A percentile compares a stretch with the other conserved stretches of the same genome.
phyloP scores from a whole-genome alignment of 2,113 vertebrate species.

The Mesocricetus auratus region DNA sequence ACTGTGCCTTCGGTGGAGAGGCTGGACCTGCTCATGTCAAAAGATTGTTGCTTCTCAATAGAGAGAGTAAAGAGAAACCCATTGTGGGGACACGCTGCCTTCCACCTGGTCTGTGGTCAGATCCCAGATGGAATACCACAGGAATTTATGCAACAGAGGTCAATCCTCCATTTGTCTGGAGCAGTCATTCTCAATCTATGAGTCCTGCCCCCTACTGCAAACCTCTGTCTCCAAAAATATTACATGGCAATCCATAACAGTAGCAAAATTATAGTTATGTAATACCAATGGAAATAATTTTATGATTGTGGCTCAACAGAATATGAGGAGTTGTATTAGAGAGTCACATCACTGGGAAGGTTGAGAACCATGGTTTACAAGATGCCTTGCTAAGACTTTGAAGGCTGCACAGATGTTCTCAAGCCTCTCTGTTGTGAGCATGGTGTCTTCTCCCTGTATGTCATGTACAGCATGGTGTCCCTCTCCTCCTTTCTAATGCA shows the following conservation, averaged over 20 bases:
- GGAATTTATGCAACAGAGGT: background rate
- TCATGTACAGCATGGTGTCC: background rate
- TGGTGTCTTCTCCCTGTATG: background rate
- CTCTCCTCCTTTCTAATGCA: background rate
- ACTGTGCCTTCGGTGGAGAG: background rate
- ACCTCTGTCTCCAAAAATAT: too few relatives aligned
- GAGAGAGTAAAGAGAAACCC: background rate
- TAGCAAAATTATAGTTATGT: too few relatives aligned
- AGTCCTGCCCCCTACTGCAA: too few relatives aligned
- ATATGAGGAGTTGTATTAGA: too few relatives aligned
- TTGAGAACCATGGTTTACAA: background rate
- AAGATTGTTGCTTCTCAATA: background rate
- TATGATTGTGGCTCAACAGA: too few relatives aligned
- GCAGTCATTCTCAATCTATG: too few relatives aligned
- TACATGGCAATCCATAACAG: too few relatives aligned
- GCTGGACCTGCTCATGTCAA: rapidly evolving
- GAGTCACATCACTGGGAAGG: too few relatives aligned
- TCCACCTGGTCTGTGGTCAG: background rate
- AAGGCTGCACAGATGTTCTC: too few relatives aligned
- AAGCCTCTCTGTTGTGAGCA: background rate
- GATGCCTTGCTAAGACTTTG: background rate
- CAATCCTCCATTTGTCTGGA: background rate
- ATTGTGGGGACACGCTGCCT: background rate
- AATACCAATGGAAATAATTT: too few relatives aligned
- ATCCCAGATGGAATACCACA: background rate